phyloP scores from a whole-genome alignment of 2,888 invertebrate genomes.

The Incurvaria masculella region DNA sequence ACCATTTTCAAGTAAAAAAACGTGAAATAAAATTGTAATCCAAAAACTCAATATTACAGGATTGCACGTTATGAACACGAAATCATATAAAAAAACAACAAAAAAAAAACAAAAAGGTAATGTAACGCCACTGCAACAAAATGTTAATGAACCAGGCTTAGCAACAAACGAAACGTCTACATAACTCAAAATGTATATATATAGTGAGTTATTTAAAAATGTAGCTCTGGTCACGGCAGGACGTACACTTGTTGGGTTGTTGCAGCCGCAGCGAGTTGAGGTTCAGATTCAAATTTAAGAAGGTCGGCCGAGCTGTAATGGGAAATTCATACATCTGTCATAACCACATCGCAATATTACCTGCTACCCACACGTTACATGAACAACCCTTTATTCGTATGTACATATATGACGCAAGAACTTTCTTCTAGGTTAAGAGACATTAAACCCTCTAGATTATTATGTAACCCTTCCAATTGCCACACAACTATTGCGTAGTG shows the following conservation, averaged over 20 bases:
- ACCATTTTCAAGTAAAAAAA: too few species aligned
- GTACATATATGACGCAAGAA: too few species aligned
- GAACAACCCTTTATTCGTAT: too few species aligned
- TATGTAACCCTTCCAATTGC: too few species aligned
- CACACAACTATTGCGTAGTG: too few species aligned
- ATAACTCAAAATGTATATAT: background rate
- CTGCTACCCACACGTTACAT: too few species aligned
- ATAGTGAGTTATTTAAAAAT: slow-evolving; percentile 2
- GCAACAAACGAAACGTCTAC: too few species aligned
- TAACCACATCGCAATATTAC: too few species aligned
- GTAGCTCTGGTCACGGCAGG: slow-evolving; percentile 19
- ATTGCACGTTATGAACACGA: background rate
- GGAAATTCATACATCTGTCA: slow-evolving; percentile 25
- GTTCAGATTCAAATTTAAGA: slow-evolving; percentile 96
- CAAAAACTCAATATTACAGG: background rate
- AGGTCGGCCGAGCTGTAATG: slow-evolving; percentile 96
- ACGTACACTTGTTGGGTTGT: slow-evolving; percentile 89
- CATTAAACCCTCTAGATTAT: too few species aligned
- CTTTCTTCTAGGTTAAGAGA: too few species aligned
- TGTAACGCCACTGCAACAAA: slow-evolving; percentile 41
- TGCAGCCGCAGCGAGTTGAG: slow-evolving; percentile 87
- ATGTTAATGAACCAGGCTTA: background rate
- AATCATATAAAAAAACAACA: background rate
- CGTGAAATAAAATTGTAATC: background rate
- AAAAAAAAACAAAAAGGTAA: slow-evolving; percentile 13